These are phyloP conservation scores for Calcarius ornatus DNA, from an alignment of 2,113 vertebrate species.

Conservation along the genomic window DNA sequence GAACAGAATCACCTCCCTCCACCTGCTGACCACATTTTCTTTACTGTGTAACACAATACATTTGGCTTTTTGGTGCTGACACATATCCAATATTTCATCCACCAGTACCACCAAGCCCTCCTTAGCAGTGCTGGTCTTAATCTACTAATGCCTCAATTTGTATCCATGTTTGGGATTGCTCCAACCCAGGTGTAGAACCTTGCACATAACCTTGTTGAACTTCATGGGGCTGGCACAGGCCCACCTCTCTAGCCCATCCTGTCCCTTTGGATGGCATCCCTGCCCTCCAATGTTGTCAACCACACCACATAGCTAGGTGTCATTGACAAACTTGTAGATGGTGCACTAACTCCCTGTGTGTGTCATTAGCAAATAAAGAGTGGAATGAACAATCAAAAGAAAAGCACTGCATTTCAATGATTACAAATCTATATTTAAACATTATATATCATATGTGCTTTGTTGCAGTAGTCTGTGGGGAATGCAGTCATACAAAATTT, in stretches of 20 bases:
- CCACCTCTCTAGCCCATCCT: accelerated
- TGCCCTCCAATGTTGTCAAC: not conserved
- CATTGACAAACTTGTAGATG: not conserved
- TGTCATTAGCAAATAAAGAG: not conserved
- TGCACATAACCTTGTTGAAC: not conserved
- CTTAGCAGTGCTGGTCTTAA: not conserved
- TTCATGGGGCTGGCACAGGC: accelerated
- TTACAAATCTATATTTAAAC: not conserved
- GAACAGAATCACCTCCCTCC: not conserved
- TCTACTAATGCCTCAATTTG: not conserved
- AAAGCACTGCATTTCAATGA: not conserved
- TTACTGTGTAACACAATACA: not conserved
- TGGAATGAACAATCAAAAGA: not conserved
- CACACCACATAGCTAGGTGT: not conserved
- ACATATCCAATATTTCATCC: not conserved
- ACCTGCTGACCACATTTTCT: not conserved
- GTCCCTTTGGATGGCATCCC: not conserved
- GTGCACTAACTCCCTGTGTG: not conserved
- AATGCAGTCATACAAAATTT: not conserved
- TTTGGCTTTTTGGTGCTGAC: not conserved
- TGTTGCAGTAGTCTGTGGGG: not conserved
- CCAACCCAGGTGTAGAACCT: not conserved
- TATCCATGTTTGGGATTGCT: not conserved
- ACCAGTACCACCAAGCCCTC: not conserved
- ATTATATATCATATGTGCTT: not conserved